These are phyloP conservation scores for Sciurus vulgaris DNA, from an alignment of 2,797 vertebrate species.

Conservation along the genomic window DNA sequence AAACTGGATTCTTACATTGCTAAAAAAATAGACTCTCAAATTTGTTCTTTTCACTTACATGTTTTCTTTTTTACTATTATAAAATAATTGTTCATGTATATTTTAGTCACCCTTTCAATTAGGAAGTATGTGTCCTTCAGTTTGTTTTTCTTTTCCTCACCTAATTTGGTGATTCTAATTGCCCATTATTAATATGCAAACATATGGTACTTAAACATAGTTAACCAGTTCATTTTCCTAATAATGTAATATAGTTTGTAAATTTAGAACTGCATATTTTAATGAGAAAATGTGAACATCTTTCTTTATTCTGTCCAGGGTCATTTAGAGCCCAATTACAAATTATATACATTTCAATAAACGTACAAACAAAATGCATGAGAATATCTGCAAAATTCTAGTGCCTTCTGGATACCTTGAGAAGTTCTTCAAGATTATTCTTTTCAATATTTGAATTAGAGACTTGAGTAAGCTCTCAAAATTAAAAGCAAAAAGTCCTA, in stretches of 20 bases:
- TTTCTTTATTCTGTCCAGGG: not conserved
- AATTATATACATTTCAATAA: not conserved
- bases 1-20: not conserved
- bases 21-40: not conserved
- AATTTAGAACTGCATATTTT: not conserved
- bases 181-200: not conserved
- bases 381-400: not conserved
- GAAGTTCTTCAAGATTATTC: not conserved
- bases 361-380: not conserved
- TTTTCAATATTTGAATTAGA: not conserved
- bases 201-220: constrained; percentile 52
- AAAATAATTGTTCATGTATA: not conserved
- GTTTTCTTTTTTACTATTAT: not conserved
- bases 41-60: not conserved
- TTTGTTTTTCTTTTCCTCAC: not conserved
- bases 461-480: not conserved
- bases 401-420: not conserved
- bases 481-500: not conserved
- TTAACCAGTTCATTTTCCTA: constrained; percentile 43
- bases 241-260: not conserved
- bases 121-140: not conserved
- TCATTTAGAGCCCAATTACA: not conserved
- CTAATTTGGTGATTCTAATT: not conserved
- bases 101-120: not conserved
- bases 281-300: not conserved